phyloP scores from a whole-genome alignment of 2,888 invertebrate species.

The Rotaria macrura region DNA sequence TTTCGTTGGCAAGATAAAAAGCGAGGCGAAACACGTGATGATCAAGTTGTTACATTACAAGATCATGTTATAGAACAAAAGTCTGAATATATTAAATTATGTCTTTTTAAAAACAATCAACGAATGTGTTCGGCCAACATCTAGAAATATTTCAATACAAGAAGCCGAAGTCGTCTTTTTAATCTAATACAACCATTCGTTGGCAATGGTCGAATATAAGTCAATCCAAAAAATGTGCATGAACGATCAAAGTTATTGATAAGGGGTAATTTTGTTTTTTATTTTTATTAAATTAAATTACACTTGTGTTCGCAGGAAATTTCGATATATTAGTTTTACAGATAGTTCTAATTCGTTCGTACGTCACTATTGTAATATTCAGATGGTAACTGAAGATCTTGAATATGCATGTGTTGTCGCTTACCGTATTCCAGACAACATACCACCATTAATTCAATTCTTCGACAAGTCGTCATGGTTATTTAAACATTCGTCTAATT shows the following conservation, averaged over 20 bases:
- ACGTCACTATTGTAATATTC: not conserved
- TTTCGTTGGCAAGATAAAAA: not conserved
- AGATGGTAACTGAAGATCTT: not conserved
- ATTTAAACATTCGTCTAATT: not conserved
- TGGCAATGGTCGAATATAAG: not conserved
- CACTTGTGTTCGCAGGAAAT: not conserved
- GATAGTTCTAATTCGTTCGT: not conserved
- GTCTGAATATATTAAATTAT: not conserved
- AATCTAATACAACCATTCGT: not conserved
- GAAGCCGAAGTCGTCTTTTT: not conserved
- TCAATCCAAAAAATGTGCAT: not conserved
- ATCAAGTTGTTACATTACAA: slow-evolving; percentile 10
- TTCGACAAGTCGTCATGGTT: not conserved
- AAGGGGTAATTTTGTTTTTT: not conserved
- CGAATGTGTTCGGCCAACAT: not conserved
- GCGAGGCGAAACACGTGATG: not conserved
- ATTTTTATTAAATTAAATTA: too few species aligned
- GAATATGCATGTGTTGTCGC: slow-evolving; percentile 3
- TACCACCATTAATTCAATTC: not conserved
- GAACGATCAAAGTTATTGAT: not conserved
- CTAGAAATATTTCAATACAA: slow-evolving; percentile 4
- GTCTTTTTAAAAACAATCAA: not conserved
- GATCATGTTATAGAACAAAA: slow-evolving; percentile 12
- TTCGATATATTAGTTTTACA: not conserved
- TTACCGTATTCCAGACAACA: not conserved